Conservation (phyloP, 2,113 vertebrate genomes). For the Gymnorhina tibicen region DNA sequence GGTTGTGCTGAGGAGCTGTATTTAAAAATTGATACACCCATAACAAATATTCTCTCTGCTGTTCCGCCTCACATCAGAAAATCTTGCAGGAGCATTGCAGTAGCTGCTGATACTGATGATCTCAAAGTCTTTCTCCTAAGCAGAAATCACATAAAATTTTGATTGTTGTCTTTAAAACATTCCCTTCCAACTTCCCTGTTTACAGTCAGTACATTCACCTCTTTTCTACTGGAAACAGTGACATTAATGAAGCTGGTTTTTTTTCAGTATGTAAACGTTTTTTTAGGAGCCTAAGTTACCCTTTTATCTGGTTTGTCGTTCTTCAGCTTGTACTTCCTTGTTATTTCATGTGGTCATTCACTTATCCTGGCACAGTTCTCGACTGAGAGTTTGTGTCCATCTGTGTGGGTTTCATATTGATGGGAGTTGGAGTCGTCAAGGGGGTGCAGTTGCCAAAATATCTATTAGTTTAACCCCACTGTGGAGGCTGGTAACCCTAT, state of each 20-base stretch:
- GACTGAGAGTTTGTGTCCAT: neutral
- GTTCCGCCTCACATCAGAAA: neutral
- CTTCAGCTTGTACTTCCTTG: neutral
- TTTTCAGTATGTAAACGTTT: neutral
- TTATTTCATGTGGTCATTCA: neutral
- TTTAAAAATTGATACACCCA: slow-evolving; percentile 15
- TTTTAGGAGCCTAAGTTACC: neutral
- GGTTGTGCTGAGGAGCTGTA: neutral
- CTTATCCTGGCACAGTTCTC: neutral
- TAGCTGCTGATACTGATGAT: neutral
- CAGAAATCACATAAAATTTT: neutral
- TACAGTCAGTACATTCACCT: neutral
- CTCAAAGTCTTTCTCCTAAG: neutral
- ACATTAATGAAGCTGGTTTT: neutral
- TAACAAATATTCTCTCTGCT: neutral
- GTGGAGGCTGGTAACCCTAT: neutral
- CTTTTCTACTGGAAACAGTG: neutral
- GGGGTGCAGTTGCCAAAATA: neutral
- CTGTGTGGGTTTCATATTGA: neutral
- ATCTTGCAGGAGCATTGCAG: neutral
- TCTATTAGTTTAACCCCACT: neutral
- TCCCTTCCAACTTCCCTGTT: neutral
- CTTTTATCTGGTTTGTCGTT: neutral
- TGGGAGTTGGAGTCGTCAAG: neutral
- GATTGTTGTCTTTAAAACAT: neutral